Evolutionary conservation across 1,140 invertebrate species (phyloP).

Genomic region (Berghia stephanieae): DNA sequence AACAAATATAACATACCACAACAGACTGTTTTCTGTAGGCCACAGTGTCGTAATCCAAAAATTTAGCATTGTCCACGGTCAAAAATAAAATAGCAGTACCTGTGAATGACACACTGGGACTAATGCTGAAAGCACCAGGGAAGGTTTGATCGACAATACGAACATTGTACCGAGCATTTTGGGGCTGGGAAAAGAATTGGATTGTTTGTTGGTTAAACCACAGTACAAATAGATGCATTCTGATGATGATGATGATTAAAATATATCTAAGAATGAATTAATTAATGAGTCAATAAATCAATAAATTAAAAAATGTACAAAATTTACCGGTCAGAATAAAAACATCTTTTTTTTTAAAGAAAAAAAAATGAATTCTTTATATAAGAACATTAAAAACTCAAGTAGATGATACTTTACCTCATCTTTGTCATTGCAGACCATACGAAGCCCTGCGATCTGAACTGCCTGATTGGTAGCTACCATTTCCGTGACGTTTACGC

Average conservation of each 20-base stretch:
- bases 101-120: constrained; percentile 4
- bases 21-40: neutral
- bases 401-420: constrained; percentile 15
- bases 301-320: neutral
- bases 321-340: neutral
- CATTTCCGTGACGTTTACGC: constrained; percentile 17
- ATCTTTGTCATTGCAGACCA: constrained; percentile 20
- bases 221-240: neutral
- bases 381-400: too few species aligned
- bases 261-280: neutral
- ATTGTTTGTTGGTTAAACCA: neutral
- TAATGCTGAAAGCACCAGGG: neutral
- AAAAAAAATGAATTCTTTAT: too few species aligned
- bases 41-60: constrained; percentile 25
- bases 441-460: constrained; percentile 23
- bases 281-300: neutral
- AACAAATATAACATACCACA: constrained; percentile 27
- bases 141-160: neutral
- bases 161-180: constrained; percentile 20
- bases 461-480: neutral
- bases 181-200: neutral
- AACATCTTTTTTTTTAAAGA: too few species aligned
- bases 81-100: constrained; percentile 15
- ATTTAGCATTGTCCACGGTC: neutral
- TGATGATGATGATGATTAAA: neutral